Evolutionary conservation across 2,888 invertebrate species (phyloP).

Genomic region (Torymus tubicola): DNA sequence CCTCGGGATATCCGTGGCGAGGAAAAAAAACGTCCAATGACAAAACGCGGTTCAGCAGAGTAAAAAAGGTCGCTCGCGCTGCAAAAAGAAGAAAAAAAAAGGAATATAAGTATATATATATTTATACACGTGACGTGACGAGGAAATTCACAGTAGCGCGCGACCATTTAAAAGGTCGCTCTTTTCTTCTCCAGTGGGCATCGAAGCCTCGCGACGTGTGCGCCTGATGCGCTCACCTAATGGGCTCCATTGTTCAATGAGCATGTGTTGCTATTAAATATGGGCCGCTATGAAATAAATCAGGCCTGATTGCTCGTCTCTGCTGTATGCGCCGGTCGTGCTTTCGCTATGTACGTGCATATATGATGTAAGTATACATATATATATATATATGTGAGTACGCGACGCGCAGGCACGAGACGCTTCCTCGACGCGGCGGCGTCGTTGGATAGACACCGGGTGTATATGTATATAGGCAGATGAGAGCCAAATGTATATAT

Average conservation of each 20-base stretch:
- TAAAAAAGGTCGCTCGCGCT: neutral
- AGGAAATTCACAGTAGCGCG: neutral
- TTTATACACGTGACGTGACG: neutral
- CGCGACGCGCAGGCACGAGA: too few relatives aligned
- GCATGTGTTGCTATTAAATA: conserved; percentile 34
- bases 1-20: neutral
- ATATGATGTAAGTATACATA: too few relatives aligned
- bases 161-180: neutral
- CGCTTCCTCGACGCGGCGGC: too few relatives aligned
- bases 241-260: conserved; percentile 33
- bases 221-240: neutral
- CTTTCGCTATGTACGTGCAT: too few relatives aligned
- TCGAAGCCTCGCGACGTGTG: too few relatives aligned
- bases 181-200: neutral
- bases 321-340: neutral
- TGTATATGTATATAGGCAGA: too few relatives aligned
- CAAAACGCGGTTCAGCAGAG: conserved; percentile 3
- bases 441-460: too few relatives aligned
- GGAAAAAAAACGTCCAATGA: conserved; percentile 6
- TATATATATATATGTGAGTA: too few relatives aligned
- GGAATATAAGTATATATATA: neutral
- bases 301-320: conserved; percentile 36
- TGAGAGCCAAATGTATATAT: too few relatives aligned
- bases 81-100: neutral
- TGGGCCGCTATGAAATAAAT: conserved; percentile 46